Percentiles rank a stretch among this genome's conserved stretches.
Evolutionary conservation across 2,888 invertebrate genomes (phyloP).

Genomic region (Coecobrya sp.): DNA sequence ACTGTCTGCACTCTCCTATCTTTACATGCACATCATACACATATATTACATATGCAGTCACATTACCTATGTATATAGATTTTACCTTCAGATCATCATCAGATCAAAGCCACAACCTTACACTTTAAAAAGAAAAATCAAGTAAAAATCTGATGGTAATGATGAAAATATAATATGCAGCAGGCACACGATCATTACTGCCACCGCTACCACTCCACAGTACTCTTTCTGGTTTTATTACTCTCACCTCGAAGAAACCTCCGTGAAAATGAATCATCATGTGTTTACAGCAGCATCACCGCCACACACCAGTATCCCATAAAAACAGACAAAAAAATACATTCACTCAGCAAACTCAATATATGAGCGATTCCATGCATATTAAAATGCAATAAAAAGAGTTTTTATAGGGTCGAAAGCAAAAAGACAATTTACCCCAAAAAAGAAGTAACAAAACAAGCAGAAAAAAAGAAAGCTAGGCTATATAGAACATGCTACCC

Average conservation of each 20-base stretch:
- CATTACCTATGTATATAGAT: slow-evolving; percentile 39
- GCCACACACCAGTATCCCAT: neutral
- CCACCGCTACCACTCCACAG: neutral
- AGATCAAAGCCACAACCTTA: slow-evolving; percentile 61
- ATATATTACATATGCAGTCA: slow-evolving; percentile 18
- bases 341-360: slow-evolving; percentile 31
- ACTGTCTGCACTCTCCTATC: slow-evolving; percentile 49
- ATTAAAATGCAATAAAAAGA: slow-evolving; percentile 56
- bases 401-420: slow-evolving; percentile 46
- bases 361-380: slow-evolving; percentile 22
- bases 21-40: slow-evolving; percentile 1
- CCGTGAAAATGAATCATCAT: slow-evolving; percentile 56
- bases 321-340: slow-evolving; percentile 29
- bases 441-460: slow-evolving; percentile 4
- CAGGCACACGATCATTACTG: slow-evolving; percentile 18
- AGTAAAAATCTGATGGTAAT: neutral
- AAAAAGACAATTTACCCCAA: slow-evolving; percentile 45
- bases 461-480: slow-evolving; percentile 38
- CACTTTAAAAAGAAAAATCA: slow-evolving; percentile 39
- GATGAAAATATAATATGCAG: slow-evolving; percentile 38
- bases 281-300: slow-evolving; percentile 30
- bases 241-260: slow-evolving; percentile 66
- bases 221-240: slow-evolving; percentile 58
- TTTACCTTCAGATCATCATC: slow-evolving; percentile 60
- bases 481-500: neutral